Evolutionary conservation across 2,888 invertebrate genomes (phyloP).

Genomic region (Acanthosepion lycidas): DNA sequence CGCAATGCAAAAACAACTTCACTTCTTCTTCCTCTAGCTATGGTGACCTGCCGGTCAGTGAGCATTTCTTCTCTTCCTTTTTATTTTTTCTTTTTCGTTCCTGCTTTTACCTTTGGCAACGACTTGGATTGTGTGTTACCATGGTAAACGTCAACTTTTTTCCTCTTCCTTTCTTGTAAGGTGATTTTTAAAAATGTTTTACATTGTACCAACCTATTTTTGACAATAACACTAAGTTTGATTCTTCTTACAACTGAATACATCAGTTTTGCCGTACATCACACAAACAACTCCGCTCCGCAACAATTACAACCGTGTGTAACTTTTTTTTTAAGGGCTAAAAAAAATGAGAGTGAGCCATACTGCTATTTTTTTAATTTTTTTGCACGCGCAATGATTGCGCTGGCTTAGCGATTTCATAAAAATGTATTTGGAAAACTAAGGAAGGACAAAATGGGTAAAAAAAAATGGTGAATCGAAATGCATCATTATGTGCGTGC

Average conservation of each 20-base stretch:
- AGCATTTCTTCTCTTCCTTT: neutral
- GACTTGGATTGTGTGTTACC: conserved; percentile 33
- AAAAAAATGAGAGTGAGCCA: too few species aligned
- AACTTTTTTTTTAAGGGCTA: neutral
- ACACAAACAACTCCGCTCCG: neutral
- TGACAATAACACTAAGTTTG: neutral
- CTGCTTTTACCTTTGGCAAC: neutral
- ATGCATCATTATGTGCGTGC: too few species aligned
- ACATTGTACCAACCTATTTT: neutral
- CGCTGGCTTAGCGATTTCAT: too few species aligned
- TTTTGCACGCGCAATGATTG: too few species aligned
- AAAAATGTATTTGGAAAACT: too few species aligned
- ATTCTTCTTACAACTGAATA: neutral
- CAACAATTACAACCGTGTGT: neutral
- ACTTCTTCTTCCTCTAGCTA: neutral
- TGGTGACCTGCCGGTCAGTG: neutral
- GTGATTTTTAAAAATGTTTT: neutral
- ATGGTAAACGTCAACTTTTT: conserved; percentile 22
- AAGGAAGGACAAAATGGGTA: too few species aligned
- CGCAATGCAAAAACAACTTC: neutral
- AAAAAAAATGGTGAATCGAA: too few species aligned
- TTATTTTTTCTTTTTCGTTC: neutral
- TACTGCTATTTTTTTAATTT: too few species aligned
- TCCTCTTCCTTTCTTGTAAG: neutral
- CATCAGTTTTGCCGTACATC: neutral